Evolutionary conservation across 2,888 invertebrate species (phyloP).

Genomic region (Drosophila atripex): DNA sequence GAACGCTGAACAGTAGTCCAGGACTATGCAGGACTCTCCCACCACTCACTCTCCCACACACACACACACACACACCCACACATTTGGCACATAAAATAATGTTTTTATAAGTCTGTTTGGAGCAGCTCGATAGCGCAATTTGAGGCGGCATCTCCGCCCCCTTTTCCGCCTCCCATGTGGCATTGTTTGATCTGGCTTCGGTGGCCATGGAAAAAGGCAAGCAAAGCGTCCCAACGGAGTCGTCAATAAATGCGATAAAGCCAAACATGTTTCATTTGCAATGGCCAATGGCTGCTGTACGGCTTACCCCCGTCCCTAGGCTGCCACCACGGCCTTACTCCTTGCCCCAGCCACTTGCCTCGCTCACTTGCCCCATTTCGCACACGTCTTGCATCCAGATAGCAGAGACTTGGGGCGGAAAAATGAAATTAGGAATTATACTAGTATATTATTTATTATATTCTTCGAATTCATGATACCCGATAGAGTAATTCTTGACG

Average conservation of each 20-base stretch:
- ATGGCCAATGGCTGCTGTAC: slow-evolving; percentile 45
- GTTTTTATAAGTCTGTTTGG: slow-evolving; percentile 77
- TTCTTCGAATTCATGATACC: slow-evolving; percentile 28
- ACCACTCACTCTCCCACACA: background rate
- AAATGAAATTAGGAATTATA: slow-evolving; percentile 33
- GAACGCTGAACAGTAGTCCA: slow-evolving; percentile 39
- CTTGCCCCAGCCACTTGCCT: background rate
- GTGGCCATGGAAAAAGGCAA: slow-evolving; percentile 40
- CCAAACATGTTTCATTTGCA: slow-evolving; percentile 79
- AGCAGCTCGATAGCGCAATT: slow-evolving; percentile 73
- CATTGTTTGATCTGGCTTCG: slow-evolving; percentile 68
- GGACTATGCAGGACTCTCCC: background rate
- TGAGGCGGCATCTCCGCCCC: slow-evolving; percentile 21
- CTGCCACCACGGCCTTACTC: background rate
- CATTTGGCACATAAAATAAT: slow-evolving; percentile 61
- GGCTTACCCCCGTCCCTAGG: slow-evolving; percentile 15
- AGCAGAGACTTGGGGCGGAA: background rate
- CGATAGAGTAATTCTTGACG: background rate
- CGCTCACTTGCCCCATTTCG: slow-evolving; percentile 12
- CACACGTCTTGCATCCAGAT: slow-evolving; percentile 24
- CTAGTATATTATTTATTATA: slow-evolving; percentile 19
- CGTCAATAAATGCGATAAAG: slow-evolving; percentile 80
- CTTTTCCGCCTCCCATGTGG: slow-evolving; percentile 39
- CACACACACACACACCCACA: slow-evolving; percentile 11
- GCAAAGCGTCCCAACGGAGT: slow-evolving; percentile 75